A percentile compares a stretch with the other conserved stretches of the same genome.
Conservation (phyloP, 2,797 vertebrate genomes). For the Lithobates pipiens region DNA sequence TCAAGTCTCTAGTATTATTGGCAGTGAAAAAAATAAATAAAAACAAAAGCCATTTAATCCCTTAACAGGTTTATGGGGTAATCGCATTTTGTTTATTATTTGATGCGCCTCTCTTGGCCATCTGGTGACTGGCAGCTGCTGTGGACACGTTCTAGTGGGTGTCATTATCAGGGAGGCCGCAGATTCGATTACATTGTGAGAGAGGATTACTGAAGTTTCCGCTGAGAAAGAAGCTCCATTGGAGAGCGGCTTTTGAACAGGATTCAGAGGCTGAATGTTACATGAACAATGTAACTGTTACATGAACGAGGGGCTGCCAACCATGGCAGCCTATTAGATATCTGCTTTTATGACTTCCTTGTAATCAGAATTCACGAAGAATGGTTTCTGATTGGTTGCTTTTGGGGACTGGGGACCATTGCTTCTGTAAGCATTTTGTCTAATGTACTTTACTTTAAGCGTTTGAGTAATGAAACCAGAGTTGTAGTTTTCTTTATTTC, state of each 20-base stretch:
- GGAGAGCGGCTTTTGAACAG: background rate
- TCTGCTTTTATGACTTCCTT: too few relatives aligned
- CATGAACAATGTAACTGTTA: too few relatives aligned
- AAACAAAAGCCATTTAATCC: slow-evolving; percentile 37
- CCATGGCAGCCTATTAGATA: too few relatives aligned
- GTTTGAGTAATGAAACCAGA: too few relatives aligned
- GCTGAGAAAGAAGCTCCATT: background rate
- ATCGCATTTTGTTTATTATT: slow-evolving; percentile 48
- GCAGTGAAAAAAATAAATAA: background rate
- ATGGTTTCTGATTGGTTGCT: too few relatives aligned
- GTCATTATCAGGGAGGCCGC: slow-evolving; percentile 31
- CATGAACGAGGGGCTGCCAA: too few relatives aligned
- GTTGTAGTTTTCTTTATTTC: too few relatives aligned
- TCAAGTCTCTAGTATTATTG: background rate
- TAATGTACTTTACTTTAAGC: too few relatives aligned
- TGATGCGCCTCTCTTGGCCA: slow-evolving; percentile 12
- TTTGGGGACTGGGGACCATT: too few relatives aligned
- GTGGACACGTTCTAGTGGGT: slow-evolving; percentile 3
- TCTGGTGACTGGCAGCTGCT: slow-evolving; percentile 41
- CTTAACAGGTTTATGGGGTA: slow-evolving; percentile 24
- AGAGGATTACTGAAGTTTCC: slow-evolving; percentile 31
- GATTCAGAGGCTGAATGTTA: too few relatives aligned
- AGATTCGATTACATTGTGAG: slow-evolving; percentile 45
- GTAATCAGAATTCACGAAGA: too few relatives aligned
- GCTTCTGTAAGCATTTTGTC: too few relatives aligned